Conservation (phyloP, 2,113 vertebrate genomes). For the Cynopterus brachyotis region DNA sequence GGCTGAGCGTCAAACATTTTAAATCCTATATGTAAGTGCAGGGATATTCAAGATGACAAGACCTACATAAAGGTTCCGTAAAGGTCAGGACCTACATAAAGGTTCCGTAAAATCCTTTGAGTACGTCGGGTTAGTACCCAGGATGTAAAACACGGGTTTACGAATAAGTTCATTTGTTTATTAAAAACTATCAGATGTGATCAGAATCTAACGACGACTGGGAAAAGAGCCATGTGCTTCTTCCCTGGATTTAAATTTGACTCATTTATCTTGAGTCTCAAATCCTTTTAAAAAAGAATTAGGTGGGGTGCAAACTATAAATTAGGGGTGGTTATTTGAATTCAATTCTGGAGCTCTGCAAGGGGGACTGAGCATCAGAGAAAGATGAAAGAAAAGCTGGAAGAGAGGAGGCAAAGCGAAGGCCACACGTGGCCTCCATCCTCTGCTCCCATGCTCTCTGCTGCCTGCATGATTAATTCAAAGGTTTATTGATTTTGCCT, state of each 20-base stretch:
- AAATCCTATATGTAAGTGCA: rapidly evolving
- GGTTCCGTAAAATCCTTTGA: background rate
- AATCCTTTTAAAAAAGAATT: background rate
- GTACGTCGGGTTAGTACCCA: rapidly evolving
- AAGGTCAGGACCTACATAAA: background rate
- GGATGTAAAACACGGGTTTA: background rate
- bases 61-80: background rate
- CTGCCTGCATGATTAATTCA: slow-evolving; percentile 93
- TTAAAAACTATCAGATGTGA: background rate
- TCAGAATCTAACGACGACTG: background rate
- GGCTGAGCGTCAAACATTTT: background rate
- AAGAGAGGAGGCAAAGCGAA: background rate
- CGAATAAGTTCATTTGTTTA: background rate
- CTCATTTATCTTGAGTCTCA: background rate
- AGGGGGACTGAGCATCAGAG: rapidly evolving
- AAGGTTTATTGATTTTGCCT: slow-evolving; percentile 91
- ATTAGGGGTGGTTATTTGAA: background rate
- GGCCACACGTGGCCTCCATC: slow-evolving; percentile 40
- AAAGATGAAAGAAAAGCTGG: background rate
- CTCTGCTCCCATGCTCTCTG: slow-evolving; percentile 84
- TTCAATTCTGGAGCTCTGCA: rapidly evolving
- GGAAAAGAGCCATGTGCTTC: background rate
- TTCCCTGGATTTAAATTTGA: background rate
- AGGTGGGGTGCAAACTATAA: background rate
- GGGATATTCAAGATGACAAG: background rate